phyloP scores from a whole-genome alignment of 1,140 invertebrate species.

The Dinothrombium tinctorium region DNA sequence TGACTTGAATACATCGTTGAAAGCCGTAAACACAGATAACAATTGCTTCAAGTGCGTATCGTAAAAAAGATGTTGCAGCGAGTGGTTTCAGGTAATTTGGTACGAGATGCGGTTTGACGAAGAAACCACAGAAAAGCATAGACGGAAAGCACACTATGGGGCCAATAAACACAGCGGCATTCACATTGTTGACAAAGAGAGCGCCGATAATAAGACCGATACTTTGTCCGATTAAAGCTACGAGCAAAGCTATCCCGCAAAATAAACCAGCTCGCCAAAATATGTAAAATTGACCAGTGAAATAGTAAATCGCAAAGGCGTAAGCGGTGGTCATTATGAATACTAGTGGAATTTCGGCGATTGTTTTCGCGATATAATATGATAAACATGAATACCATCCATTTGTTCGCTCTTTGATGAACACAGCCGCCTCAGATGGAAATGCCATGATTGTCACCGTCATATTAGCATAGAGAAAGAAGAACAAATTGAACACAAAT shows the following conservation, averaged over 20 bases:
- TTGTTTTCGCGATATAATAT: slow-evolving; percentile 80
- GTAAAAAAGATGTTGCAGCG: too few species aligned
- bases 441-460: slow-evolving; percentile 94
- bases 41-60: too few species aligned
- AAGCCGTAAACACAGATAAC: too few species aligned
- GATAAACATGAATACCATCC: slow-evolving; percentile 95
- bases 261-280: slow-evolving; percentile 15
- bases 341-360: slow-evolving; percentile 84
- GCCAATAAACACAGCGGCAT: slow-evolving; percentile 24
- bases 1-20: too few species aligned
- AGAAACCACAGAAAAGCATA: slow-evolving; percentile 63
- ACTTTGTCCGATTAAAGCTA: slow-evolving; percentile 71
- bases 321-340: slow-evolving; percentile 71
- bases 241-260: slow-evolving; percentile 63
- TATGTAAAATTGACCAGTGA: slow-evolving; percentile 51
- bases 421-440: slow-evolving; percentile 34
- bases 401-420: slow-evolving; percentile 81
- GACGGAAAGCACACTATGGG: not conserved
- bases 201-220: slow-evolving; percentile 76
- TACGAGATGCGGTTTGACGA: too few species aligned
- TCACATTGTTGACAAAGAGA: not conserved
- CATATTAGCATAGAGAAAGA: slow-evolving; percentile 85
- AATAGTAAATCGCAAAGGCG: slow-evolving; percentile 75
- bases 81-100: too few species aligned
- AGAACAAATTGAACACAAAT: slow-evolving; percentile 79